Evolutionary conservation across 1,140 invertebrate genomes (phyloP).

Genomic region (Campoletis sonorensis): DNA sequence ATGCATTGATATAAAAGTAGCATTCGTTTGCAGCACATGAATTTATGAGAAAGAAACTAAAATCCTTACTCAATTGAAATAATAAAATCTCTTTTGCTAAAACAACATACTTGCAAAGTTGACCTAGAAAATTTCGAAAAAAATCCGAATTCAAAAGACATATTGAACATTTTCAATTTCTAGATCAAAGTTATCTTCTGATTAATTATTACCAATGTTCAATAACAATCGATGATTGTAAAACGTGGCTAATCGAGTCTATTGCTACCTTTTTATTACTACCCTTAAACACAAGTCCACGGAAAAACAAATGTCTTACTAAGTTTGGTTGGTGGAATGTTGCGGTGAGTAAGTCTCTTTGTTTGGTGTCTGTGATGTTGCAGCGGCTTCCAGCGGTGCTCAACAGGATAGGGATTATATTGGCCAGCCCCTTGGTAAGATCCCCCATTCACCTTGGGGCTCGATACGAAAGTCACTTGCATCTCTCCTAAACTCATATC

Average conservation of each 20-base stretch:
- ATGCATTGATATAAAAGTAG: no score
- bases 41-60: no score
- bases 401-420: constrained; percentile 94
- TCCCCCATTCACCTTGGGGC: constrained; percentile 73
- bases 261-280: neutral
- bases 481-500: constrained; percentile 24
- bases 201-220: constrained; percentile 16
- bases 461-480: constrained; percentile 58
- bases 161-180: neutral
- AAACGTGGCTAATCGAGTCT: neutral
- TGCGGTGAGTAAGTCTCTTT: constrained; percentile 76
- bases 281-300: neutral
- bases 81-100: no score
- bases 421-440: constrained; percentile 95
- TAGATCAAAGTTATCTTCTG: neutral
- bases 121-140: no score
- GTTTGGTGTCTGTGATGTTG: constrained; percentile 81
- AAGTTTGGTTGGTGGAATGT: constrained; percentile 74
- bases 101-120: no score
- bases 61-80: no score
- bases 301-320: constrained; percentile 63
- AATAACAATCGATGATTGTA: constrained; percentile 23
- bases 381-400: constrained; percentile 94
- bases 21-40: no score
- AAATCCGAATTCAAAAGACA: neutral